A percentile compares a stretch with the other conserved stretches of the same genome.
phyloP scores from a whole-genome alignment of 2,113 vertebrate genomes.

The Leucopternis melanops region DNA sequence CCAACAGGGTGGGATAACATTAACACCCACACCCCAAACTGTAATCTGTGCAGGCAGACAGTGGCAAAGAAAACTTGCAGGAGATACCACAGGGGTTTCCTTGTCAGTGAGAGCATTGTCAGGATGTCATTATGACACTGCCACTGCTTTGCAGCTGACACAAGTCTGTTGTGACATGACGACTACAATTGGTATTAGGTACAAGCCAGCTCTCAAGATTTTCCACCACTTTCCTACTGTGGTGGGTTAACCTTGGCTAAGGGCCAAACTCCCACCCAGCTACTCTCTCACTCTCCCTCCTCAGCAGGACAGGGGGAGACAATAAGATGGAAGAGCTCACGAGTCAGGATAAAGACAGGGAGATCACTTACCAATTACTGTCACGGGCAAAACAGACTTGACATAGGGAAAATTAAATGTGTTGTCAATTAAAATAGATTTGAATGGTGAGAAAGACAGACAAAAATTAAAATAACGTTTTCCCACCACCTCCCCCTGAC shows the following conservation, averaged over 20 bases:
- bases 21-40: neutral
- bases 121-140: neutral
- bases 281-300: neutral
- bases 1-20: neutral
- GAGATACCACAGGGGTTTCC: neutral
- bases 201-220: neutral
- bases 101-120: neutral
- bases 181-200: rapidly evolving
- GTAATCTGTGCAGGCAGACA: neutral
- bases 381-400: neutral
- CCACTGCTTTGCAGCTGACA: neutral
- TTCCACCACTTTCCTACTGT: neutral
- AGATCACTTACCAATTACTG: neutral
- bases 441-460: neutral
- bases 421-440: neutral
- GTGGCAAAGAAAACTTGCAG: neutral
- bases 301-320: neutral
- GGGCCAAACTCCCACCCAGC: neutral
- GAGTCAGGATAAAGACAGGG: neutral
- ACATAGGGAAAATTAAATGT: neutral
- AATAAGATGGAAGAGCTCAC: neutral
- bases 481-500: rapidly evolving
- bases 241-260: neutral
- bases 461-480: neutral
- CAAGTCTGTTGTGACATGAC: neutral